A percentile compares a stretch with the other conserved stretches of the same genome.
Evolutionary conservation across 2,113 vertebrate species (phyloP).

Genomic region (Pterocles burchelli): DNA sequence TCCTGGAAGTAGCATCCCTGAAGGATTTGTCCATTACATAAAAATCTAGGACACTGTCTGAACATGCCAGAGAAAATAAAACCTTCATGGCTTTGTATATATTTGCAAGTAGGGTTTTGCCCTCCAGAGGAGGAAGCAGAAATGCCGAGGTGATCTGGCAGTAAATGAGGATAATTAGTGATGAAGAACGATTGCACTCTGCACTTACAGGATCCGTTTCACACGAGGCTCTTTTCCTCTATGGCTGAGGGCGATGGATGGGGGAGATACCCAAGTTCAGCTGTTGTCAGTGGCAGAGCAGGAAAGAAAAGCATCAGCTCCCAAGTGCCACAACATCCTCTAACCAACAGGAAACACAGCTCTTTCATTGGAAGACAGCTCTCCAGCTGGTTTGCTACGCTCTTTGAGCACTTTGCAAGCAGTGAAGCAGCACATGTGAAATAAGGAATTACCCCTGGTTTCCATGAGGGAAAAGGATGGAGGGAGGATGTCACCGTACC

Average conservation of each 20-base stretch:
- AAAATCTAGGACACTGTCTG: not conserved
- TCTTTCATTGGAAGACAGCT: not conserved
- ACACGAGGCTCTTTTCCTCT: not conserved
- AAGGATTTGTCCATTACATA: not conserved
- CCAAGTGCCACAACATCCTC: not conserved
- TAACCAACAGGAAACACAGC: not conserved
- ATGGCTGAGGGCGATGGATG: not conserved
- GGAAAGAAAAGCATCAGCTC: not conserved
- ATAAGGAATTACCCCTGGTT: not conserved
- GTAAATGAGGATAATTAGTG: not conserved
- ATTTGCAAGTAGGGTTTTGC: not conserved
- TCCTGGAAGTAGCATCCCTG: not conserved
- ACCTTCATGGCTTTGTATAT: rapidly evolving
- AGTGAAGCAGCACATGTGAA: not conserved
- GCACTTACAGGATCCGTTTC: not conserved
- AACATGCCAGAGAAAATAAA: not conserved
- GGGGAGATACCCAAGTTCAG: not conserved
- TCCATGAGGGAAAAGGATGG: not conserved
- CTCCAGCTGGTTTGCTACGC: rapidly evolving
- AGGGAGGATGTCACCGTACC: not conserved
- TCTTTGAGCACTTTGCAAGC: rapidly evolving
- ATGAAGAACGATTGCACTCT: not conserved
- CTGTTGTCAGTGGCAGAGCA: not conserved
- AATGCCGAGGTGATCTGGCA: not conserved
- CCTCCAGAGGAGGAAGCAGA: conserved; percentile 4